A percentile compares a stretch with the other conserved stretches of the same genome.
phyloP scores from a whole-genome alignment of 2,888 invertebrate species.

The Amphipyra tragopoginis region DNA sequence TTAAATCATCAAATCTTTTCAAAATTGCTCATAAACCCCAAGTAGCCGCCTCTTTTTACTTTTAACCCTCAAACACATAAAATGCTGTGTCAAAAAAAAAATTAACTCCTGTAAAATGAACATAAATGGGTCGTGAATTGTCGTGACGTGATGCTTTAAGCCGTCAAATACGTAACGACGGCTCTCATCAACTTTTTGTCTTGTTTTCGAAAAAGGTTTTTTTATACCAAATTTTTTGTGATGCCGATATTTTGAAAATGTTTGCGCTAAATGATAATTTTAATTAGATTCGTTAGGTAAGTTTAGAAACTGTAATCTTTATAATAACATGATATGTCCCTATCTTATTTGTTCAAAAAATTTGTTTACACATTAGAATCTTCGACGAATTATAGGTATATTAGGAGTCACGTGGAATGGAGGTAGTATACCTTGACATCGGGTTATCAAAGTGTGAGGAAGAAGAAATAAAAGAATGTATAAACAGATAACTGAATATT shows the following conservation, averaged over 20 bases:
- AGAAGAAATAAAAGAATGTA: too few species aligned
- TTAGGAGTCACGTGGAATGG: too few species aligned
- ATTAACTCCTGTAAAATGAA: conserved; percentile 52
- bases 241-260: conserved; percentile 15
- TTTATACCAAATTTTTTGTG: not conserved
- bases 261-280: conserved; percentile 1
- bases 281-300: not conserved
- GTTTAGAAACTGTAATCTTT: too few species aligned
- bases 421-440: too few species aligned
- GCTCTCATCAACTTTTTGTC: conserved; percentile 38
- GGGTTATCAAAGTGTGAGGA: too few species aligned
- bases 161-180: conserved; percentile 47
- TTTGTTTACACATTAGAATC: too few species aligned
- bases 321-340: too few species aligned
- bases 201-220: conserved; percentile 15
- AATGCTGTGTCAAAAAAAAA: conserved; percentile 41
- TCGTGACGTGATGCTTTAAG: conserved; percentile 35
- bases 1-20: conserved; percentile 28
- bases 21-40: conserved; percentile 47
- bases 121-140: conserved; percentile 51
- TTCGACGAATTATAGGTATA: too few species aligned
- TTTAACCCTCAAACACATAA: conserved; percentile 37
- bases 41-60: conserved; percentile 36
- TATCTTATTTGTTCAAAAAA: too few species aligned
- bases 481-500: too few species aligned